phyloP scores from a whole-genome alignment of 2,797 vertebrate species.

The Galaxias olidus region DNA sequence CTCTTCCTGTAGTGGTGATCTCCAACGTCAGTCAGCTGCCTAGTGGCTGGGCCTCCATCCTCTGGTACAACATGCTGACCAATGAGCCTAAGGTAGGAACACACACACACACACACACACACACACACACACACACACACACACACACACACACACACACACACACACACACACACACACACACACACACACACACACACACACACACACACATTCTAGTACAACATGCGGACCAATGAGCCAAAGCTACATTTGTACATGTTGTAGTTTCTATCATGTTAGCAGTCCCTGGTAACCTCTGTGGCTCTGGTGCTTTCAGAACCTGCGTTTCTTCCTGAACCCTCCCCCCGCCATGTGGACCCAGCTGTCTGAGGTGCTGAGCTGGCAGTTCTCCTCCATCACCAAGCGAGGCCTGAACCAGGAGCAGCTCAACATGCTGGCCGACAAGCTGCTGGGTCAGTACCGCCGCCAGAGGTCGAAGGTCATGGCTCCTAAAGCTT shows the following conservation, averaged over 20 bases:
- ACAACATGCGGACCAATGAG: conserved; percentile 4
- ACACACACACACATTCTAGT: no score
- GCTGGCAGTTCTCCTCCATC: conserved; percentile 98
- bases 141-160: no score
- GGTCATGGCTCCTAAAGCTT: no score
- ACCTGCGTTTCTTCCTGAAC: conserved; percentile 91
- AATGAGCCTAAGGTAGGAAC: conserved; percentile 84
- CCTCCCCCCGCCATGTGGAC: conserved; percentile 87
- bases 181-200: no score
- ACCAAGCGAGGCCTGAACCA: conserved; percentile 91
- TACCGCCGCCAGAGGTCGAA: not conserved
- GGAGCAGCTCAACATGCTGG: conserved; percentile 94
- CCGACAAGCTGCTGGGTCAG: conserved; percentile 91
- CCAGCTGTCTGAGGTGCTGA: conserved; percentile 88
- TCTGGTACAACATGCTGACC: conserved; percentile 98
- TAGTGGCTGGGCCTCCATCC: conserved; percentile 95
- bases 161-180: no score
- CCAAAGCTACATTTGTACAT: no score
- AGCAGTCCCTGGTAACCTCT: not conserved
- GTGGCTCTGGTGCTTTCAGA: conserved; percentile 67
- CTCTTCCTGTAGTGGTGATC: conserved; percentile 93
- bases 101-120: conserved; percentile 14
- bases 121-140: conserved; percentile 6
- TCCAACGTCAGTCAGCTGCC: conserved; percentile 97
- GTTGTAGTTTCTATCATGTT: no score